Conservation (phyloP, 2,113 vertebrate species). For the Nycticebus coucang region DNA sequence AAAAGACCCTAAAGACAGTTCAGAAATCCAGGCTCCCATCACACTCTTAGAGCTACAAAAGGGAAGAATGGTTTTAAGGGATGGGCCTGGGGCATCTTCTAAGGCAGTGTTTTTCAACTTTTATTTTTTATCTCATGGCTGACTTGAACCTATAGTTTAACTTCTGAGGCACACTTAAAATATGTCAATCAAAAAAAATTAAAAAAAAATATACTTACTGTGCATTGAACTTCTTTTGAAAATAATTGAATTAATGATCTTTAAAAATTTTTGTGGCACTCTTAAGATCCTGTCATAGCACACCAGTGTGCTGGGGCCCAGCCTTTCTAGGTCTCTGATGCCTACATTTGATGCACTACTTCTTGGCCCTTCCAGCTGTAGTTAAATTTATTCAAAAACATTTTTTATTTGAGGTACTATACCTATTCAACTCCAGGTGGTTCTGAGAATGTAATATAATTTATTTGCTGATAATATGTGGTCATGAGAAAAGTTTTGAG, state of each 20-base stretch:
- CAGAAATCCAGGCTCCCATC: background rate
- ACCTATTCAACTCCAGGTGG: background rate
- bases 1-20: background rate
- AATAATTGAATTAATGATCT: no score
- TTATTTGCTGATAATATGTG: background rate
- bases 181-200: no score
- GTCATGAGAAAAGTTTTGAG: no score
- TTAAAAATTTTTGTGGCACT: no score
- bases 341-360: background rate
- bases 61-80: background rate
- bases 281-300: no score
- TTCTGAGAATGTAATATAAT: background rate
- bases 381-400: background rate
- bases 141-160: no score
- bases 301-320: no score
- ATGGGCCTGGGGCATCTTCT: background rate
- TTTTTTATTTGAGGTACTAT: background rate
- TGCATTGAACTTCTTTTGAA: no score
- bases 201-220: no score
- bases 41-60: background rate
- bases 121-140: no score
- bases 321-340: background rate
- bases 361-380: background rate
- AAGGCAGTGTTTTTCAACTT: no score
- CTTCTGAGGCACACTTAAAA: no score